Evolutionary conservation across 2,888 invertebrate genomes (phyloP).

Genomic region (Sphinx pinastri): DNA sequence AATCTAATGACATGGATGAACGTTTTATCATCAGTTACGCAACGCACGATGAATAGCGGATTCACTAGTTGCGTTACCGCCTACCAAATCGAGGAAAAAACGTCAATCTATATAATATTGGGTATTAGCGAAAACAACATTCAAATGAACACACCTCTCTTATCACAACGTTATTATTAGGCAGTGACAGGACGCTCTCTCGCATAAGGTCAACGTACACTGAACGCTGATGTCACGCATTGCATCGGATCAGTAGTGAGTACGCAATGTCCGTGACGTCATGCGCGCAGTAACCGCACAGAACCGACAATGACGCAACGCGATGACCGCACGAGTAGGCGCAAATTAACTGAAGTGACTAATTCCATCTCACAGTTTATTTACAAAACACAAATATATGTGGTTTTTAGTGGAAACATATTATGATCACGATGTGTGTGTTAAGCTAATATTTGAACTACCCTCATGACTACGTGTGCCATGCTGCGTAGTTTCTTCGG

Average conservation of each 20-base stretch:
- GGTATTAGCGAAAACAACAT: background rate
- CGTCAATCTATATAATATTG: background rate
- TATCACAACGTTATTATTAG: constrained; percentile 8
- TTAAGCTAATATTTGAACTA: constrained; percentile 67
- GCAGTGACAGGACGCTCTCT: constrained; percentile 3
- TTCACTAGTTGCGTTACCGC: too few species aligned
- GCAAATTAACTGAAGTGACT: constrained; percentile 44
- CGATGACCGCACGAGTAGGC: constrained; percentile 32
- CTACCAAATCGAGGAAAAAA: too few species aligned
- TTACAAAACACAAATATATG: constrained; percentile 43
- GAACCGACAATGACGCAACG: constrained; percentile 44
- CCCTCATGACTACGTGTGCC: constrained; percentile 59
- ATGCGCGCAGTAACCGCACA: constrained; percentile 18
- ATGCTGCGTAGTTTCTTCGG: too few species aligned
- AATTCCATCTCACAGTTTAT: constrained; percentile 45
- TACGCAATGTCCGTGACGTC: constrained; percentile 25
- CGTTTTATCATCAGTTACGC: too few species aligned
- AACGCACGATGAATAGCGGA: too few species aligned
- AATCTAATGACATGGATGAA: too few species aligned
- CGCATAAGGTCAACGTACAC: constrained; percentile 22
- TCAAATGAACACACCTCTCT: background rate
- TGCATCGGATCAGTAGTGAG: constrained; percentile 1
- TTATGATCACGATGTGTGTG: constrained; percentile 57
- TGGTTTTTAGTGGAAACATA: constrained; percentile 58
- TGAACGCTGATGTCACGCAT: constrained; percentile 25